Evolutionary conservation across 2,888 invertebrate genomes (phyloP).

Genomic region (Schizaphis graminum): DNA sequence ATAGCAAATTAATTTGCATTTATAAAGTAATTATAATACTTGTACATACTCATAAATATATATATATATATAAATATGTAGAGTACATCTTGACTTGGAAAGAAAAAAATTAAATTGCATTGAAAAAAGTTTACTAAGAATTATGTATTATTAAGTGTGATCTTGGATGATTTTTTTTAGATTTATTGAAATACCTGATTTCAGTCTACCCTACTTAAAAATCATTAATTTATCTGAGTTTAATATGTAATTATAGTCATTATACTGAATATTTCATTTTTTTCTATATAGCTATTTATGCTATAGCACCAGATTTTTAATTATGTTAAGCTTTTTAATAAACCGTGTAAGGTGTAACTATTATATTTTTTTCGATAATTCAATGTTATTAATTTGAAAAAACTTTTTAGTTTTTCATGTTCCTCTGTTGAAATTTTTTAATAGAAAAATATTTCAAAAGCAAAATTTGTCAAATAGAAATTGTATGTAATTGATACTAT

Average conservation of each 20-base stretch:
- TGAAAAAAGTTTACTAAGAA: background rate
- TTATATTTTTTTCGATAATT: background rate
- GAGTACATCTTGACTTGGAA: background rate
- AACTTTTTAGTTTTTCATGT: background rate
- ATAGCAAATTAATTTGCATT: background rate
- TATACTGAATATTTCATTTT: background rate
- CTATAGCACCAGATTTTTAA: background rate
- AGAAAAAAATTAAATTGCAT: background rate
- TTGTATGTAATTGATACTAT: too few species aligned
- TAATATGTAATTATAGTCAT: background rate
- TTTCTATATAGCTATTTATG: background rate
- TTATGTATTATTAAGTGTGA: too few species aligned
- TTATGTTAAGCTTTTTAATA: background rate
- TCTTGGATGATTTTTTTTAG: background rate
- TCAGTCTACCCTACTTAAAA: background rate
- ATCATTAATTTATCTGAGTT: background rate
- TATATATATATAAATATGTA: background rate
- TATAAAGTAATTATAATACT: background rate
- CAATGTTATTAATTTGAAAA: background rate
- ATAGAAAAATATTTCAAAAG: background rate
- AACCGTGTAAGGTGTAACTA: background rate
- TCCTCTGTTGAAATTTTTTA: background rate
- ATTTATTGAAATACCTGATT: background rate
- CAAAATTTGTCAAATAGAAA: too few species aligned
- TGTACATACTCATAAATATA: too few species aligned